Percentiles rank a stretch among this genome's conserved stretches.
Evolutionary conservation across 1,140 invertebrate species (phyloP).

Genomic region (honey bee (Apis mellifera)): Amel_HAv3.1 CM009938.2:8800501-8801000

Average conservation of each 20-base stretch:
- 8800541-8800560: not conserved
- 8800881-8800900: constrained; percentile 72
- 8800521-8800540: not conserved
- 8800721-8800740: constrained; percentile 78
- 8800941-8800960: constrained; percentile 76
- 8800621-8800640: no score
- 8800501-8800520: not conserved
- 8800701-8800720: constrained; percentile 74
- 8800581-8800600: not conserved
- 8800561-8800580: not conserved
- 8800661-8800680: constrained; percentile 72
- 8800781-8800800: constrained; percentile 77
- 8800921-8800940: constrained; percentile 70
- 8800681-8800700: constrained; percentile 75
- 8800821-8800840: constrained; percentile 73
- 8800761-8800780: constrained; percentile 60
- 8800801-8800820: constrained; percentile 76
- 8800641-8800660: constrained; percentile 19
- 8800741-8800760: not conserved
- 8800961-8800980: not conserved
- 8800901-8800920: constrained; percentile 70
- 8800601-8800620: no score
- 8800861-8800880: constrained; percentile 77
- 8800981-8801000: not conserved
- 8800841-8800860: constrained; percentile 74